These are phyloP conservation scores for Phataginus tetradactyla DNA, from an alignment of 2,797 vertebrate species.

Conservation along the genomic window DNA sequence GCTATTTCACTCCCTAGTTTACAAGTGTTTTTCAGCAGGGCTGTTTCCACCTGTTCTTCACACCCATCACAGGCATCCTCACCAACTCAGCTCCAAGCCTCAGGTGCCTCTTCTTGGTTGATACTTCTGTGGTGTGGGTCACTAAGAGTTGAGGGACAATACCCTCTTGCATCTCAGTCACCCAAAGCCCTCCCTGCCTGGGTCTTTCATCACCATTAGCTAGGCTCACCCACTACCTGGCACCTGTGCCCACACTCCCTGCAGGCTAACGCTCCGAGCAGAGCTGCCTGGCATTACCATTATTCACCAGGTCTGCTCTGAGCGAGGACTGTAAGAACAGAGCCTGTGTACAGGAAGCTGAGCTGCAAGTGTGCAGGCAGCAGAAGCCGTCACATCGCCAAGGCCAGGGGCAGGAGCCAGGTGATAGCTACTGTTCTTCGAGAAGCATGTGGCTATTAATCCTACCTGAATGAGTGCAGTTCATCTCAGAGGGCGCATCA, in stretches of 20 bases:
- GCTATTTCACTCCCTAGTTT: background rate
- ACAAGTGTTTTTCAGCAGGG: background rate
- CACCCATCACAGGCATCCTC: background rate
- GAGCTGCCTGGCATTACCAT: background rate
- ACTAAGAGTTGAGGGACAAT: background rate
- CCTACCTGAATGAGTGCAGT: background rate
- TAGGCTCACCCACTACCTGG: background rate
- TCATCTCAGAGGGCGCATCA: background rate
- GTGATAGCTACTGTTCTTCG: background rate
- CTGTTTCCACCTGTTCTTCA: background rate
- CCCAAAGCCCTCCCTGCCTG: background rate
- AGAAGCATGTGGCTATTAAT: background rate
- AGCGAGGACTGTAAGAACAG: background rate
- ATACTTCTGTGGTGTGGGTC: background rate
- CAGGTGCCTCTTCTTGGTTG: background rate
- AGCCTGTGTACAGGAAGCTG: background rate
- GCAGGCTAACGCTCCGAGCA: background rate
- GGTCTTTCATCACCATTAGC: background rate
- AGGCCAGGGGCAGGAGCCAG: background rate
- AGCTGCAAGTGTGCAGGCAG: background rate
- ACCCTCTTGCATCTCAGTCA: background rate
- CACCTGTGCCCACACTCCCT: background rate
- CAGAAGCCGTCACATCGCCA: background rate
- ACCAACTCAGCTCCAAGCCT: background rate
- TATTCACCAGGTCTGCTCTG: background rate